A percentile compares a stretch with the other conserved stretches of the same genome.
phyloP scores from a whole-genome alignment of 2,797 vertebrate species.

The Crax fasciolata region DNA sequence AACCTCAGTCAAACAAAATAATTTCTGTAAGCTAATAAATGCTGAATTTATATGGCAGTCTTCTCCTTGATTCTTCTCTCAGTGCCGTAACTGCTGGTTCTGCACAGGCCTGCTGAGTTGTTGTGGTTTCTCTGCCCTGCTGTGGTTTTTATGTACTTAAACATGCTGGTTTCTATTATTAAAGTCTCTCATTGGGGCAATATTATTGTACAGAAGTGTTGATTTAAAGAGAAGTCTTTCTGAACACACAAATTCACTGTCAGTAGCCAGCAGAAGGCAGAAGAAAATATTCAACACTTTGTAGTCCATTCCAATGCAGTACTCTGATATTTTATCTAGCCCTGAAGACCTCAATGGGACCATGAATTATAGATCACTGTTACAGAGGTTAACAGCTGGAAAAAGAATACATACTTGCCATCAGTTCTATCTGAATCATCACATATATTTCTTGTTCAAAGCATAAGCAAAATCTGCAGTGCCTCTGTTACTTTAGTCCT shows the following conservation, averaged over 20 bases:
- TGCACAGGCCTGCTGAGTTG: conserved; percentile 27
- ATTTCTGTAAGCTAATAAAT: conserved; percentile 48
- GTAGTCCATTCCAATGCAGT: not conserved
- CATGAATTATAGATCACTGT: conserved; percentile 15
- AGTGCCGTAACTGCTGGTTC: not conserved
- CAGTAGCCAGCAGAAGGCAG: conserved; percentile 22
- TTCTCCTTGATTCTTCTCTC: conserved; percentile 40
- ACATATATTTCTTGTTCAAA: not conserved
- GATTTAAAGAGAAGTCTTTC: conserved; percentile 47
- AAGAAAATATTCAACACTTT: conserved; percentile 26
- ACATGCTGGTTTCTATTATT: conserved; percentile 52
- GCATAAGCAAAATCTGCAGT: not conserved
- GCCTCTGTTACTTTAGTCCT: not conserved
- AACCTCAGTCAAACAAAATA: conserved; percentile 1
- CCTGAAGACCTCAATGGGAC: not conserved
- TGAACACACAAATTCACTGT: not conserved
- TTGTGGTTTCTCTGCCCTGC: conserved; percentile 53
- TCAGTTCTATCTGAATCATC: not conserved
- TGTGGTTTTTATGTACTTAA: conserved; percentile 64
- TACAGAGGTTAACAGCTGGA: conserved; percentile 43
- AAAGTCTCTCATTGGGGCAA: conserved; percentile 60
- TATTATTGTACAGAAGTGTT: conserved; percentile 54
- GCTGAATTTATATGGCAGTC: conserved; percentile 34
- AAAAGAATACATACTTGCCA: not conserved
- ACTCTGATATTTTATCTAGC: not conserved